Evolutionary conservation across 2,113 vertebrate species (phyloP).

Genomic region (Butastur rufipennis): DNA sequence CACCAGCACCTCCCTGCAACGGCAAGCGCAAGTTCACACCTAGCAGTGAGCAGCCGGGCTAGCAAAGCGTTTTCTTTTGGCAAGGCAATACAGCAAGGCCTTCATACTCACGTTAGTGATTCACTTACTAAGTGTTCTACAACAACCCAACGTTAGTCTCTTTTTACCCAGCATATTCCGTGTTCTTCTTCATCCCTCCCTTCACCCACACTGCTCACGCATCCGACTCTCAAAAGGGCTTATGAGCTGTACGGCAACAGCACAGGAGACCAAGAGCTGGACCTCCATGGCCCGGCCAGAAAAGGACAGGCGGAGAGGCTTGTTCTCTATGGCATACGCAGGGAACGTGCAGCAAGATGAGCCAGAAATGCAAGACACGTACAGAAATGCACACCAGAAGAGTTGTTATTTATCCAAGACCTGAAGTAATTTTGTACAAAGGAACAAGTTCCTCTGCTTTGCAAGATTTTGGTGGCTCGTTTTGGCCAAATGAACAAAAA

Average conservation of each 20-base stretch:
- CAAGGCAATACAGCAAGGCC: neutral
- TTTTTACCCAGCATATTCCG: neutral
- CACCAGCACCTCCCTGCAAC: neutral
- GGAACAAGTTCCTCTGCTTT: neutral
- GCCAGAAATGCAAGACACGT: neutral
- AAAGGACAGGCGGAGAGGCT: neutral
- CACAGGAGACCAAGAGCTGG: neutral
- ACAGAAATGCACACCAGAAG: neutral
- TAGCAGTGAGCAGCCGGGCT: neutral
- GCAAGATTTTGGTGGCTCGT: neutral
- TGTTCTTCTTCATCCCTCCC: neutral
- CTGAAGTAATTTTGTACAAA: neutral
- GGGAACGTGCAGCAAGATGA: neutral
- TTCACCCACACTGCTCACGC: neutral
- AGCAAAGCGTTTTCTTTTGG: neutral
- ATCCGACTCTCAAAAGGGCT: neutral
- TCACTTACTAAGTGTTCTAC: neutral
- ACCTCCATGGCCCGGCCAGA: fast-evolving
- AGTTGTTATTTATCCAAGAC: neutral
- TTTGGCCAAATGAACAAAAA: neutral
- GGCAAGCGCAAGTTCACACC: fast-evolving
- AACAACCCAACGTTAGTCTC: neutral
- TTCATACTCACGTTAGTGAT: neutral
- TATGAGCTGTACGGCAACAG: neutral
- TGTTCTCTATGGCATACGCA: neutral